A percentile compares a stretch with the other conserved stretches of the same genome.
Evolutionary conservation across 2,113 vertebrate genomes (phyloP).

Genomic region (Rattus rattus): DNA sequence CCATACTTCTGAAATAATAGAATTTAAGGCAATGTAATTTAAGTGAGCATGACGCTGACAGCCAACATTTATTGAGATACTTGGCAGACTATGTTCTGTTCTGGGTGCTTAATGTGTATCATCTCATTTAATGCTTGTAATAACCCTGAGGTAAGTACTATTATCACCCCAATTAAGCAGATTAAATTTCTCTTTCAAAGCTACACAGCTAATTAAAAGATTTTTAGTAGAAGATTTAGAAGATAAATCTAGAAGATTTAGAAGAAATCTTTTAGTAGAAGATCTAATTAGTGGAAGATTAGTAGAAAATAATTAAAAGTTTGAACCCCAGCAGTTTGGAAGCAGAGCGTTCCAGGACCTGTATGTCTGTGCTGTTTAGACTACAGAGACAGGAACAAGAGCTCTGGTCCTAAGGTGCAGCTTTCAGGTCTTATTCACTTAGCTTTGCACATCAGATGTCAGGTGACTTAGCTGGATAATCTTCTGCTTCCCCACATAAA

Average conservation of each 20-base stretch:
- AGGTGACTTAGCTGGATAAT: background rate
- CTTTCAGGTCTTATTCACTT: background rate
- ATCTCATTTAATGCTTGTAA: background rate
- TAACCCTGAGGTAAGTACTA: background rate
- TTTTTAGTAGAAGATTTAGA: conserved; percentile 50
- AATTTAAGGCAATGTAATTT: background rate
- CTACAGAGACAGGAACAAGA: accelerated
- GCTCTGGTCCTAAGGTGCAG: background rate
- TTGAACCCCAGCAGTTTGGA: background rate
- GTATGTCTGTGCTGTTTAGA: background rate
- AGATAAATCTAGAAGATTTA: conserved; percentile 52
- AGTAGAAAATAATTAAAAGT: conserved; percentile 33
- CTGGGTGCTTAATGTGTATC: background rate
- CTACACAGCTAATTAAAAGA: conserved; percentile 17
- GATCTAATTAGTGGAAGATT: conserved; percentile 64
- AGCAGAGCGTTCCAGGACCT: background rate
- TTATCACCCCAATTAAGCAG: background rate
- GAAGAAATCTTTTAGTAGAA: conserved; percentile 31
- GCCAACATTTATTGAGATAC: background rate
- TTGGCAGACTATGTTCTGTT: background rate
- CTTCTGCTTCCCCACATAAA: background rate
- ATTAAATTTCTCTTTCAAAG: conserved; percentile 29
- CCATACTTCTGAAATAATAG: background rate
- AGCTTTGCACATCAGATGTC: background rate
- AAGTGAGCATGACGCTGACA: background rate